Conservation (phyloP, 1,140 invertebrate species). For the Scaptodrosophila lebanonensis region DNA sequence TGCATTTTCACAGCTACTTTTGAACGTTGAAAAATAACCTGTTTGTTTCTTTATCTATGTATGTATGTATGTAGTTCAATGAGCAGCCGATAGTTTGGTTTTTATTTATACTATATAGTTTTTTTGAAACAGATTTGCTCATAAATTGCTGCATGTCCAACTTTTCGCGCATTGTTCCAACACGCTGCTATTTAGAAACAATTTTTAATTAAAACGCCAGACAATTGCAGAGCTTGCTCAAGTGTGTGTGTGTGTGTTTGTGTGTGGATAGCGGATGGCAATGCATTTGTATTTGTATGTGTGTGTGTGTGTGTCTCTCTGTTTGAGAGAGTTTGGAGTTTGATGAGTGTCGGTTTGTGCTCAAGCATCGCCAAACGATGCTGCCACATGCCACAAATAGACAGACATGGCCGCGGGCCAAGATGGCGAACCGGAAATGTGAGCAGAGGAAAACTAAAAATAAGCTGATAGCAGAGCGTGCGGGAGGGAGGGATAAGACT, state of each 20-base stretch:
- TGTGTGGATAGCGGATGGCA: constrained; percentile 8
- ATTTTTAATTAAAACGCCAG: constrained; percentile 72
- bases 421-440: constrained; percentile 28
- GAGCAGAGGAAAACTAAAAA: constrained; percentile 36
- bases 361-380: constrained; percentile 47
- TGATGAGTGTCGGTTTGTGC: constrained; percentile 49
- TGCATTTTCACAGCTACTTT: too few relatives aligned
- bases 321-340: constrained; percentile 19
- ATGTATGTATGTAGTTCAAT: too few relatives aligned
- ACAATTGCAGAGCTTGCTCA: constrained; percentile 48
- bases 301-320: constrained; percentile 1
- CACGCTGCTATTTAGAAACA: constrained; percentile 66
- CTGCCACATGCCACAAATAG: constrained; percentile 41
- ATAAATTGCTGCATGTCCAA: constrained; percentile 62
- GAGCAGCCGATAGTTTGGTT: too few relatives aligned
- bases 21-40: too few relatives aligned
- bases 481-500: neutral
- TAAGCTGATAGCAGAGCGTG: constrained; percentile 23
- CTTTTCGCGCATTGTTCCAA: too few relatives aligned
- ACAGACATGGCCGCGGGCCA: constrained; percentile 19
- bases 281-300: too few relatives aligned
- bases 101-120: too few relatives aligned
- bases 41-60: too few relatives aligned
- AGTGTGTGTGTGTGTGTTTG: constrained; percentile 3
- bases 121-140: constrained; percentile 67